Percentiles rank a stretch among this genome's conserved stretches.
Conservation (phyloP, 92 coral and sea anemone genomes). For the Porites cylindrica region DNA sequence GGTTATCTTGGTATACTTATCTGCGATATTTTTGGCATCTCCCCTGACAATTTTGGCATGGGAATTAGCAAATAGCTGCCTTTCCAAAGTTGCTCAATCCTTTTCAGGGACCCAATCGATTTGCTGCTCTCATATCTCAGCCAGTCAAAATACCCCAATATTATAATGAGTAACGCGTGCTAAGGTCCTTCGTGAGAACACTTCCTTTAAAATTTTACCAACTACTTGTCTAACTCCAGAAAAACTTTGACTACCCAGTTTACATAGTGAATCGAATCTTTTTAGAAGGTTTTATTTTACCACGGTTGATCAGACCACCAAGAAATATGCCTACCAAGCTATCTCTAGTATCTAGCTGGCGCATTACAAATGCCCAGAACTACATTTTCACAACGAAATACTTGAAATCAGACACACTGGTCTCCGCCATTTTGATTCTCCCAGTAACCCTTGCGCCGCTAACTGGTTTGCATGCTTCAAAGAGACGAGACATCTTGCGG, state of each 20-base stretch:
- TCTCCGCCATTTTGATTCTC: constrained; percentile 16
- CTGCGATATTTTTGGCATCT: not conserved
- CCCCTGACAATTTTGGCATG: not conserved
- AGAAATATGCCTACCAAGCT: not conserved
- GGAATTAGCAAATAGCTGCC: not conserved
- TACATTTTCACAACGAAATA: not conserved
- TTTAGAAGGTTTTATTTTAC: not conserved
- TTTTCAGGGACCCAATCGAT: not conserved
- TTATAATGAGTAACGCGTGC: not conserved
- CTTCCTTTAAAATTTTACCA: not conserved
- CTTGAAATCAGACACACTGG: not conserved
- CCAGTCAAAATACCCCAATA: not conserved
- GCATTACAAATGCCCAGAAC: not conserved
- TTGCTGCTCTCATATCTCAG: not conserved
- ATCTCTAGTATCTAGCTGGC: not conserved
- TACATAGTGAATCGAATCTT: not conserved
- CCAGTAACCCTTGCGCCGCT: constrained; percentile 2
- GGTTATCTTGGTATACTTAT: not conserved
- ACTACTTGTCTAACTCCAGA: not conserved
- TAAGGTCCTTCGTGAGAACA: not conserved
- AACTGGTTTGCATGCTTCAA: constrained; percentile 10
- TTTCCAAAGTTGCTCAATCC: not conserved
- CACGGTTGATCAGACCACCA: not conserved
- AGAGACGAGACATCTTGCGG: constrained; percentile 12
- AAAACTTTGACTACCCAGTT: constrained; percentile 2